Evolutionary conservation across 2,888 invertebrate species (phyloP), one percentile per base, ranked within the genome.

Genomic region (Mythimna loreyi): DNA sequence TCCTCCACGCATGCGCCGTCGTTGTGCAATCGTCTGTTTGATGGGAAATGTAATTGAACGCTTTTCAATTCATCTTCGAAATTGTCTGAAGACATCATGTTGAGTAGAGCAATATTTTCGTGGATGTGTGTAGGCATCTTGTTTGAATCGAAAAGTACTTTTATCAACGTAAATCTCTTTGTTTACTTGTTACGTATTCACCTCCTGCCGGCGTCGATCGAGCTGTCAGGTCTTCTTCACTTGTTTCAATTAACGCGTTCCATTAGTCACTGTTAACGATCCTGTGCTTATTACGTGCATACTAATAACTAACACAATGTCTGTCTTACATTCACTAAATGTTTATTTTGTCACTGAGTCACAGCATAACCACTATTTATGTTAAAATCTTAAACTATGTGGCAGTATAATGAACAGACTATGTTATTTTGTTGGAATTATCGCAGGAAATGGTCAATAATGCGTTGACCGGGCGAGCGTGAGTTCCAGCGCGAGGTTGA

Each of bases 51-150:
- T 86, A 98, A 96, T 94, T 98, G 98, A 89, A 99, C 98, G 89
- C 98, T 98, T 93, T 98, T 98, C 92, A 99, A 96, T 94, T 99
- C 99, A 93, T 99, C 99, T 92, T 99, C 98, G 97, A 98, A 97
- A 92, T 98, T 98, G 95, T 98, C 98, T 84, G 95, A 94, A 81
- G 95, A 96, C 95, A 96, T 94, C 95, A 96, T 96, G 77, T 98
- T 98, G 86, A 98, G 98, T 21, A 96, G 89, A 61, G 95, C 95
- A 75, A 95, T 95, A 79, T 95, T 95, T 83, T 96, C 95, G 65
- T 94, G 94, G 75, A 94, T 92, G 61, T 93, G 90, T 70, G 92
- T 91, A 58, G 95, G 95, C 95, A 96, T 96, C 84, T 74, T 85
- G 59, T 79, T 82, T 45, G 81, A 82, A 68, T 82, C 80, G 36